Base-by-base conservation (phyloP, 2,888 invertebrate species). In the Eupithecia subfuscata region DNA sequence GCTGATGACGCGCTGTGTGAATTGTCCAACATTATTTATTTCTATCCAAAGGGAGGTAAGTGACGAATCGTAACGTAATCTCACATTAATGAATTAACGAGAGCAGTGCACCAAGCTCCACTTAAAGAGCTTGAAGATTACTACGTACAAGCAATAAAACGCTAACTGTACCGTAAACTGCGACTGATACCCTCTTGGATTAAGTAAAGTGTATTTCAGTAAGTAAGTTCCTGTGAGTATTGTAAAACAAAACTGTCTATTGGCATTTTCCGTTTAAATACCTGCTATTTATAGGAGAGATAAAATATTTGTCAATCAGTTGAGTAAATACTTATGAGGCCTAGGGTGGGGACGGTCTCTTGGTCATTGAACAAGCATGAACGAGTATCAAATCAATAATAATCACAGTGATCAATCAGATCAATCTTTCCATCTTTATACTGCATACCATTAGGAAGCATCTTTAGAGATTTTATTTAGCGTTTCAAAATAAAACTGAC, bases 161-260 rank as follows among this genome's bases (percentile, higher is more conserved):
- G 90, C 90, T 90, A 91, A 82, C 79, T 79, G 78, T 86, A 87
- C 86, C 87, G 89, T 85, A 86, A 85, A 81, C 82, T 82, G 69
- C 70, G 71, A 71, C 73, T 70, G 68, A 70, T 73, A 69, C 70
- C 68, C 16, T 14, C 18, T 37, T 37, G 7, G 37, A 37, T 37
- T 37, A 37, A 7, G 37, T 37, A 37, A 45, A 18, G 48, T 52
- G 48, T 52, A n/a, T 45, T 45, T 45, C 45, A 45, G 45, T 45
- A 43, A 11, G 9, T 43, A 43, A 12, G 18, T 9, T 1, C 8
- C 2, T n/a, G 9, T 52, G 8, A 56, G 2, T 56, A 56, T 56
- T 56, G 22, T 25, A 56, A 12, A 22, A 56, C 22, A 56, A 56
- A 22, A 22, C 22, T 25, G 12, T 25, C 12, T 52, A 12, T 56